These are phyloP conservation scores for Halcyon senegalensis DNA, from an alignment of 2,113 vertebrate genomes.

Conservation along the genomic window DNA sequence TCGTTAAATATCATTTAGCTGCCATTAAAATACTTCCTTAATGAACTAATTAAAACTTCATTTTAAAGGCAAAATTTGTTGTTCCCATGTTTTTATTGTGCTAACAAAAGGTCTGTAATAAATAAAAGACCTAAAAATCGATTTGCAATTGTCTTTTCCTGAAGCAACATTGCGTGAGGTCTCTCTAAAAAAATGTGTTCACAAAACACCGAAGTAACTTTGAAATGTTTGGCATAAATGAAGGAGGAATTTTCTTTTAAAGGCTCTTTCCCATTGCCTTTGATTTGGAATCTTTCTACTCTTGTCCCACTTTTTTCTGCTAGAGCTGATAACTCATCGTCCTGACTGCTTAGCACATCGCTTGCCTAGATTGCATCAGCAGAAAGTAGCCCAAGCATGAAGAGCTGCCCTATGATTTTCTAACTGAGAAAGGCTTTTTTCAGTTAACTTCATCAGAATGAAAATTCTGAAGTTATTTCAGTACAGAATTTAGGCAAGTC, in stretches of 20 bases:
- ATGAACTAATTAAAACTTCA: neutral
- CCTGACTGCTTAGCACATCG: neutral
- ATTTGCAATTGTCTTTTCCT: neutral
- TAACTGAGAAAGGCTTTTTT: neutral
- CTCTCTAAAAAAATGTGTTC: neutral
- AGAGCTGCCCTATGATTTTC: neutral
- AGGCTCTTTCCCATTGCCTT: neutral
- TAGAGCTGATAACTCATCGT: neutral
- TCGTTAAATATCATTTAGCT: neutral
- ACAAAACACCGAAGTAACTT: neutral
- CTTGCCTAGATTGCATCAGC: slow-evolving; percentile 32
- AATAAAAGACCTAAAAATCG: neutral
- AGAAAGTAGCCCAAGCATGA: neutral
- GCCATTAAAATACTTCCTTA: neutral
- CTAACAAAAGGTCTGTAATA: neutral
- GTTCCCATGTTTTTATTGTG: neutral
- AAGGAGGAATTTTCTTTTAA: neutral
- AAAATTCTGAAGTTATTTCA: neutral
- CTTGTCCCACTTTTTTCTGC: neutral
- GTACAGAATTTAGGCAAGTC: neutral
- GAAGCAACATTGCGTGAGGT: neutral
- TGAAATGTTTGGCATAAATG: neutral
- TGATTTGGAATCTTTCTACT: neutral
- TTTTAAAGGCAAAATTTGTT: neutral
- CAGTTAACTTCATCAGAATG: neutral